These are phyloP conservation scores for Nibea coibor DNA, from an alignment of 2,113 vertebrate species.

Conservation along the genomic window DNA sequence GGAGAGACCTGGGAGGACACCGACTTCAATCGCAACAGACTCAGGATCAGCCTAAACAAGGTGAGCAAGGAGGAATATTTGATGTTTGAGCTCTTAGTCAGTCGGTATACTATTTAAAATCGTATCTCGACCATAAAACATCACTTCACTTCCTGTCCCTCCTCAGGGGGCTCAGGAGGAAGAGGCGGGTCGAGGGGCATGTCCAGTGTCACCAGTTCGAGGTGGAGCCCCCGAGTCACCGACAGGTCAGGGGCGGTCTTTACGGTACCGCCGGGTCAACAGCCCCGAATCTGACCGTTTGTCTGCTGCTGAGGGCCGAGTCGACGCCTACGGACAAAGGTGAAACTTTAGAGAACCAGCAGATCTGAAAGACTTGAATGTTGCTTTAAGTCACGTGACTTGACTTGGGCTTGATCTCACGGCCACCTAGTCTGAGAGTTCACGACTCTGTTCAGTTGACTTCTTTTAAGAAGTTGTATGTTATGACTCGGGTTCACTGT, in stretches of 20 bases:
- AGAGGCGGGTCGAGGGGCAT: slow-evolving; percentile 87
- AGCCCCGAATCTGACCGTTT: slow-evolving; percentile 93
- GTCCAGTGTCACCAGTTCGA: slow-evolving; percentile 89
- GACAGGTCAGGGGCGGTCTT: slow-evolving; percentile 88
- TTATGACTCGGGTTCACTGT: too few species aligned
- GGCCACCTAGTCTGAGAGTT: too few species aligned
- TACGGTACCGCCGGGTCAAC: slow-evolving; percentile 92
- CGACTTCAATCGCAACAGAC: slow-evolving; percentile 98
- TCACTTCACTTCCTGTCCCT: neutral
- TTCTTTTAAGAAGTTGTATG: too few species aligned
- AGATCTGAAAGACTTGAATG: too few species aligned
- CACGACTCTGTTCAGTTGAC: too few species aligned
- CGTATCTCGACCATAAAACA: neutral
- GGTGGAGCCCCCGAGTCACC: slow-evolving; percentile 91
- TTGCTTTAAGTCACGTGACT: too few species aligned
- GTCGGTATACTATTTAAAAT: neutral
- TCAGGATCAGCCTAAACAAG: slow-evolving; percentile 98
- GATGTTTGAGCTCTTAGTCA: neutral
- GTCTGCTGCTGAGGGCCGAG: slow-evolving; percentile 91
- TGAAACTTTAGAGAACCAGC: slow-evolving; percentile 58
- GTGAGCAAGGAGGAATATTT: slow-evolving; percentile 66
- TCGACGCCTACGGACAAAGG: slow-evolving; percentile 91
- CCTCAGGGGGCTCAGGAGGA: slow-evolving; percentile 91
- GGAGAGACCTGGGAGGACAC: slow-evolving; percentile 97
- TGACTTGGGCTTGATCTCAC: too few species aligned